Percentiles rank a stretch among this genome's conserved stretches.
phyloP scores from a whole-genome alignment of 2,888 invertebrate genomes.

The Ypsolopha sequella region DNA sequence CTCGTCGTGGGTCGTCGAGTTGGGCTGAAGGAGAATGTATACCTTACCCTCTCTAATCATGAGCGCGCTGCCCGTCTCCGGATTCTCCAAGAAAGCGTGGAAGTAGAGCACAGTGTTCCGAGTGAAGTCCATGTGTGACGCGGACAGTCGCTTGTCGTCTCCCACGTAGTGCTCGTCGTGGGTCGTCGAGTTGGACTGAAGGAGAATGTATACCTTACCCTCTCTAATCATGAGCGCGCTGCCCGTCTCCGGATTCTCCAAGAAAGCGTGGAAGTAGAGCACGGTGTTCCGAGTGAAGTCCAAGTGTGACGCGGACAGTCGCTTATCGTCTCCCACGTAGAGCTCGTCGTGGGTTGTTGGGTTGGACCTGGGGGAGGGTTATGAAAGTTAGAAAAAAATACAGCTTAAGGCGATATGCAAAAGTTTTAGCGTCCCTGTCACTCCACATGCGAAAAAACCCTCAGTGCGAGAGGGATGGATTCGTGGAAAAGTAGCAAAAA shows the following conservation, averaged over 20 bases:
- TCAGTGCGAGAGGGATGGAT: too few species aligned
- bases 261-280: constrained; percentile 74
- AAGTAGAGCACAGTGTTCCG: constrained; percentile 71
- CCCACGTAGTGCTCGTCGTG: too few species aligned
- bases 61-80: constrained; percentile 64
- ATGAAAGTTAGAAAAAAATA: too few species aligned
- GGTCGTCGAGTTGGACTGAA: too few species aligned
- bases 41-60: constrained; percentile 63
- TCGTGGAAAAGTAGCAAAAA: too few species aligned
- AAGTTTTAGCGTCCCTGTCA: too few species aligned
- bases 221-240: constrained; percentile 65
- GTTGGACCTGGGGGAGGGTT: constrained; percentile 30
- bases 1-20: constrained; percentile 62
- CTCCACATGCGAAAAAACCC: too few species aligned
- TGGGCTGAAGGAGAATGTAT: constrained; percentile 25
- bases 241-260: constrained; percentile 69
- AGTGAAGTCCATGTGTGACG: constrained; percentile 66
- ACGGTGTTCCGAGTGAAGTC: constrained; percentile 71
- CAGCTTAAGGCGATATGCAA: too few species aligned
- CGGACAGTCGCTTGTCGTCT: too few species aligned
- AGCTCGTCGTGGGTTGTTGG: too few species aligned
- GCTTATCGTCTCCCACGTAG: too few species aligned
- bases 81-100: constrained; percentile 74
- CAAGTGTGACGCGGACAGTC: constrained; percentile 40
- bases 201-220: constrained; percentile 32